Percentiles rank a stretch among this genome's conserved stretches.
Conservation (phyloP, 1,140 invertebrate genomes). For the Apis mellifera region Amel_HAv3.1 CM009937.2:7707001-7707500, state of each 20-base stretch:
- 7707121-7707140: constrained; percentile 1
- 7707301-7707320: constrained; percentile 55
- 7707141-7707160: not conserved
- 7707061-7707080: not conserved
- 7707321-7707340: constrained; percentile 61
- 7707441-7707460: constrained; percentile 70
- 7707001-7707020: constrained; percentile 30
- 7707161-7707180: not conserved
- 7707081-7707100: not conserved
- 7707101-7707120: not conserved
- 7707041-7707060: not conserved
- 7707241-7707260: constrained; percentile 52
- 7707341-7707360: constrained; percentile 56
- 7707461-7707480: constrained; percentile 63
- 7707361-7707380: constrained; percentile 59
- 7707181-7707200: not conserved
- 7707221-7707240: constrained; percentile 47
- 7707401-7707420: constrained; percentile 61
- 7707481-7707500: constrained; percentile 66
- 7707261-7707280: constrained; percentile 54
- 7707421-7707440: constrained; percentile 68
- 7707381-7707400: constrained; percentile 59
- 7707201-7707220: constrained; percentile 18
- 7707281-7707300: constrained; percentile 56
- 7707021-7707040: not conserved